Conservation (phyloP, 2,888 invertebrate genomes). For the Platycnemis pennipes region DNA sequence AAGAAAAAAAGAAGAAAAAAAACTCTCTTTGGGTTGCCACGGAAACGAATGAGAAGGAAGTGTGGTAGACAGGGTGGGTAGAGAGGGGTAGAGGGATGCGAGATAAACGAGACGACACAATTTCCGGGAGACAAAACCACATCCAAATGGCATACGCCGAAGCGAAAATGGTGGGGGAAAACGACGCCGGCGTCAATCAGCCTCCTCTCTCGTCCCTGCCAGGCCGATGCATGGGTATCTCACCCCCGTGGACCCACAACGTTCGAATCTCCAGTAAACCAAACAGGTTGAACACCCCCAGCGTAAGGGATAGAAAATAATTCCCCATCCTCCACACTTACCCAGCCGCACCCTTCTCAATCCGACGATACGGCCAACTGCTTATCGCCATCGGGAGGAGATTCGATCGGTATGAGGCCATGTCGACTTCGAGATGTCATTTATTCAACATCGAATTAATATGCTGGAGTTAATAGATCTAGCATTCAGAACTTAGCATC, state of each 20-base stretch:
- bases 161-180: neutral
- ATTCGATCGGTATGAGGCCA: too few species aligned
- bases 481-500: too few species aligned
- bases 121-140: conserved; percentile 26
- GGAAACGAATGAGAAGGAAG: neutral
- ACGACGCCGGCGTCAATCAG: neutral
- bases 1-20: neutral
- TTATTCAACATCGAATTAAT: too few species aligned
- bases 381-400: too few species aligned
- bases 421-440: too few species aligned
- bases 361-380: neutral
- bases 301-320: neutral
- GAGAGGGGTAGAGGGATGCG: neutral
- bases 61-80: neutral
- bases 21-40: neutral
- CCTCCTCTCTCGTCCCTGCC: neutral
- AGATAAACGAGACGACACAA: neutral
- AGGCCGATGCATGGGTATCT: too few species aligned
- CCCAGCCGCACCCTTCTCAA: neutral
- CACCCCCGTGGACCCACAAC: neutral
- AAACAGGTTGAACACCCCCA: neutral
- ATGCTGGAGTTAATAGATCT: too few species aligned
- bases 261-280: too few species aligned
- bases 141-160: neutral
- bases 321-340: neutral